Evolutionary conservation across 2,888 invertebrate genomes (phyloP).

Genomic region (Timandra comae): DNA sequence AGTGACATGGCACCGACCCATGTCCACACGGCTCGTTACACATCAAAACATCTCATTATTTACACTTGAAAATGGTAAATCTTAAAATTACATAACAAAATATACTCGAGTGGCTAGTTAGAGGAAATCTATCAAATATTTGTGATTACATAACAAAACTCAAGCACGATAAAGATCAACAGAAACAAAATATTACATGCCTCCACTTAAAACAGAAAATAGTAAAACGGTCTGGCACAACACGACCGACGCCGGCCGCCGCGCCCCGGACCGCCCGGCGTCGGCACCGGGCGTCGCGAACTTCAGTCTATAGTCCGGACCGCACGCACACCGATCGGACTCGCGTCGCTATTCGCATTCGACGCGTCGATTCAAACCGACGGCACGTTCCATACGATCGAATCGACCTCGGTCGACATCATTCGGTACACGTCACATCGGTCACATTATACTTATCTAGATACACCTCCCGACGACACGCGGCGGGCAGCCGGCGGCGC

Average conservation of each 20-base stretch:
- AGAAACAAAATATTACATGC: constrained; percentile 58
- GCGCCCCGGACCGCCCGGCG: too few relatives aligned
- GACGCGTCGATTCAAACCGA: too few relatives aligned
- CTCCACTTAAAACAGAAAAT: constrained; percentile 34
- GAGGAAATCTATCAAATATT: constrained; percentile 58
- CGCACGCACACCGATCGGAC: too few relatives aligned
- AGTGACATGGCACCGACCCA: constrained; percentile 33
- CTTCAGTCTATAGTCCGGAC: too few relatives aligned
- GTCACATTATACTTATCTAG: too few relatives aligned
- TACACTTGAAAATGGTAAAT: constrained; percentile 64
- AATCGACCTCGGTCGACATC: too few relatives aligned
- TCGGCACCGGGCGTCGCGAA: too few relatives aligned
- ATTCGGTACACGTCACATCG: too few relatives aligned
- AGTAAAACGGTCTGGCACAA: constrained; percentile 26
- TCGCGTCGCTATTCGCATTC: too few relatives aligned
- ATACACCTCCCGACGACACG: background rate
- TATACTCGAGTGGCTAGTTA: constrained; percentile 64
- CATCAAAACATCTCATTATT: constrained; percentile 60
- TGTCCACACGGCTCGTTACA: constrained; percentile 44
- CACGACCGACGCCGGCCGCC: background rate
- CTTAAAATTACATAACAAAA: constrained; percentile 75
- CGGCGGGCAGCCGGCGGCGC: constrained; percentile 3
- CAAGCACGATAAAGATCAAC: constrained; percentile 66
- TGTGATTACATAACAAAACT: constrained; percentile 66
- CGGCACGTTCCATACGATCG: too few relatives aligned